phyloP scores from a whole-genome alignment of 2,113 vertebrate genomes.

The Crotalus viridis region DNA sequence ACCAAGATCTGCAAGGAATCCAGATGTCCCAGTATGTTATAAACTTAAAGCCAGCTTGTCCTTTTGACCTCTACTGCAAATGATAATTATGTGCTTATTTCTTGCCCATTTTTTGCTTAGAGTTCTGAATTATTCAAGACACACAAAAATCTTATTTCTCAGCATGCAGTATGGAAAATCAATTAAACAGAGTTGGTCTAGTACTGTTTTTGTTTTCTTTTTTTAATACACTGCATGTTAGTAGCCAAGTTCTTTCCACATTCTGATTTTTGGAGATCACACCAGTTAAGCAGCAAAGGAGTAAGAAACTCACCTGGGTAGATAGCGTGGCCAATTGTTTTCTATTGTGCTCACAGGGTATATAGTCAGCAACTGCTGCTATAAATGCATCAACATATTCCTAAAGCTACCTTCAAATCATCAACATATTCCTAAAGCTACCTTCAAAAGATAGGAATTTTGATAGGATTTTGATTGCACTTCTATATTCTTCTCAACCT shows the following conservation, averaged over 20 bases:
- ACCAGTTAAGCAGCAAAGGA: neutral
- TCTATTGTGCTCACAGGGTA: neutral
- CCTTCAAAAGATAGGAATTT: neutral
- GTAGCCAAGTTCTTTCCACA: conserved; percentile 51
- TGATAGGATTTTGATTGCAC: neutral
- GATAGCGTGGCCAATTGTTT: neutral
- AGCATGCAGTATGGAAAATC: conserved; percentile 65
- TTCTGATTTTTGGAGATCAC: conserved; percentile 49
- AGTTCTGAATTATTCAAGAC: conserved; percentile 73
- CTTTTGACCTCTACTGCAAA: conserved; percentile 71
- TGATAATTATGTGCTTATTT: conserved; percentile 71
- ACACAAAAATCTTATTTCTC: conserved; percentile 63
- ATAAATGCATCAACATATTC: neutral
- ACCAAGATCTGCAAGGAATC: conserved; percentile 52
- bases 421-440: neutral
- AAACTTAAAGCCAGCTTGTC: conserved; percentile 67
- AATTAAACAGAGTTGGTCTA: conserved; percentile 66
- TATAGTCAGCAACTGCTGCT: neutral
- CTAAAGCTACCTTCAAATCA: neutral
- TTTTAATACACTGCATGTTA: conserved; percentile 48
- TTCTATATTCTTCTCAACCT: neutral
- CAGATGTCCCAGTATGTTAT: conserved; percentile 49
- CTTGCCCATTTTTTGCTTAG: conserved; percentile 63
- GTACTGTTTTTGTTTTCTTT: conserved; percentile 11
- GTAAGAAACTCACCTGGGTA: neutral